These are phyloP conservation scores for Bolinopsis microptera DNA, from an alignment of 37 sponge, comb jelly and placozoan species.

Conservation along the genomic window DNA sequence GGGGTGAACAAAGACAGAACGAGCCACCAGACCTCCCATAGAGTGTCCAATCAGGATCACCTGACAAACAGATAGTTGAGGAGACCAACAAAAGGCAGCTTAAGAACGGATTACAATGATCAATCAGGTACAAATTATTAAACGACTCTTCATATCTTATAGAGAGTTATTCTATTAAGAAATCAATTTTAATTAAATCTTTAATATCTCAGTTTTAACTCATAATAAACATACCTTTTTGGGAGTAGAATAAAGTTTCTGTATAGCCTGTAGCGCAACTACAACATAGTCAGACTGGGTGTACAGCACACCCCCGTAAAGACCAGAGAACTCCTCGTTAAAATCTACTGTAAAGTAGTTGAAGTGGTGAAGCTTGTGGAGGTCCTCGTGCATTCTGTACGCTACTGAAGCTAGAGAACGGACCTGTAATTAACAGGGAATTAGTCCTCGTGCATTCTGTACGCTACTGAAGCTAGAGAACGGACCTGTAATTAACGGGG, in stretches of 20 bases:
- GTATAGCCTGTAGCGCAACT: background rate
- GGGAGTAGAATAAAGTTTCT: slow-evolving; percentile 35
- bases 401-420: slow-evolving; percentile 65
- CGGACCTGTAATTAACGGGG: slow-evolving; percentile 63
- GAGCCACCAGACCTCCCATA: slow-evolving; percentile 67
- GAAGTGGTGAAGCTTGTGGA: slow-evolving; percentile 62
- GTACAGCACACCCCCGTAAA: slow-evolving; percentile 65
- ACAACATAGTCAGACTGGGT: slow-evolving; percentile 27
- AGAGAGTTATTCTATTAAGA: too few relatives aligned
- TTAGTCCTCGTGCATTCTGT: slow-evolving; percentile 51
- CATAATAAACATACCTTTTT: too few relatives aligned
- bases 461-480: slow-evolving; percentile 59
- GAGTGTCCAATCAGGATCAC: slow-evolving; percentile 68
- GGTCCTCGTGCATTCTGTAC: slow-evolving; percentile 47
- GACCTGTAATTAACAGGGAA: too few relatives aligned
- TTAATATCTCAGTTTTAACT: background rate
- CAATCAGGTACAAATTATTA: too few relatives aligned
- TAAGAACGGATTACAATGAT: too few relatives aligned
- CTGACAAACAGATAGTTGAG: background rate
- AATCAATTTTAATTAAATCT: too few relatives aligned
- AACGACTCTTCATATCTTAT: too few relatives aligned
- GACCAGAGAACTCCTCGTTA: slow-evolving; percentile 66
- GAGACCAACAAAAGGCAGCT: too few relatives aligned
- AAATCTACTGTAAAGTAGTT: slow-evolving; percentile 66
- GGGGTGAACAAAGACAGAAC: slow-evolving; percentile 30